Base-by-base conservation (phyloP, 2,113 vertebrate species). In the Ictidomys tridecemlineatus region DNA sequence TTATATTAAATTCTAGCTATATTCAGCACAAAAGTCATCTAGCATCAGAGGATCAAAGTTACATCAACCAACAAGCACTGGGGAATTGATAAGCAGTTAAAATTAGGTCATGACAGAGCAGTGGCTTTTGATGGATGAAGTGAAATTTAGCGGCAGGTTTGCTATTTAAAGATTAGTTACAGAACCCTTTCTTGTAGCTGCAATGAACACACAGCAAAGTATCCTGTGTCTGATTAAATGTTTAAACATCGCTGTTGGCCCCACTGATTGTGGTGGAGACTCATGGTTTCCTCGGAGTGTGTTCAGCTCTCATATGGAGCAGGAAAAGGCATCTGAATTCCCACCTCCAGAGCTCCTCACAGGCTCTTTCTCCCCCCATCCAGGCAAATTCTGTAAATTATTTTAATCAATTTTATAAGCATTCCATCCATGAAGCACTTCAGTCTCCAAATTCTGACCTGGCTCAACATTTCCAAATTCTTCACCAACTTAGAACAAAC, bases 91-190 rank as follows among this genome's bases (percentile, higher is more conserved):
- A 98, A 98, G 98, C 97, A 93, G 98, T 98, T 99, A 99, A 99
- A 99, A 99, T 99, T 99, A 99, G 99, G 98, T 98, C 98, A 99
- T 96, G 96, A 97, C 96, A 95, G 97, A 98, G 98, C 99, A 98
- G 98, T 94, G 96, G 98, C 98, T 98, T 98, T 98, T 98, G 98
- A 98, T 98, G 97, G 97, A 98, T 98, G 98, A 97, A 98, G 97
- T 96, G 97, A 98, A 98, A 98, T 98, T 98, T 97, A 98, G 98
- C 98, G 96, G 83, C 96, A 97, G 98, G 98, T 98, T 98, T 98
- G 98, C 98, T 99, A 98, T 98, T 98, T 99, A 98, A 98, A 98
- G 98, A 98, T 98, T 95, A 93, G 97, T 98, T 98, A 97, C 97
- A 97, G 94, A 98, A 98, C 98, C 98, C 98, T 98, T 98, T 98